phyloP scores from a whole-genome alignment of 1,140 invertebrate genomes.

The Bombus polaris region DNA sequence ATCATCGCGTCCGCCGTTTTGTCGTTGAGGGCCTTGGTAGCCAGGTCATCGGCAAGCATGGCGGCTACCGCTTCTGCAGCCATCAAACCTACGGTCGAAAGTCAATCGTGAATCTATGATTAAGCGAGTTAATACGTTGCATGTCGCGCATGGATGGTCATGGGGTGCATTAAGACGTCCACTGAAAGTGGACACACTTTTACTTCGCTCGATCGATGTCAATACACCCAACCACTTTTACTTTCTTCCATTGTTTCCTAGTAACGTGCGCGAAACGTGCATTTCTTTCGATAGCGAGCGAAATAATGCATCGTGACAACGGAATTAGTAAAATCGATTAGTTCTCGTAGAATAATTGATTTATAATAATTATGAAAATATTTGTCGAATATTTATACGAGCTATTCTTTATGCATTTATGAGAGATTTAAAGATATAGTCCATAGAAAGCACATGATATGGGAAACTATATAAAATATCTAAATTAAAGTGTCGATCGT shows the following conservation, averaged over 20 bases:
- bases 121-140: slow-evolving; percentile 33
- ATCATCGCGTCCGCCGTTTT: slow-evolving; percentile 76
- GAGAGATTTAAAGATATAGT: not conserved
- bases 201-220: slow-evolving; percentile 34
- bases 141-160: not conserved
- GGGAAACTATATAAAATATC: no score
- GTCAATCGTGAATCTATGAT: slow-evolving; percentile 46
- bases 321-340: not conserved
- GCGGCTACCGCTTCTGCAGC: slow-evolving; percentile 81
- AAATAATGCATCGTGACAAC: not conserved
- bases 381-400: not conserved
- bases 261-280: not conserved
- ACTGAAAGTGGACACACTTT: slow-evolving; percentile 40
- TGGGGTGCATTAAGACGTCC: not conserved
- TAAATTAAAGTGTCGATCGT: no score
- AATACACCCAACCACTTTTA: slow-evolving; percentile 26
- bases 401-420: not conserved
- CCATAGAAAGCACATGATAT: no score
- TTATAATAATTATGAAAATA: not conserved
- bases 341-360: not conserved
- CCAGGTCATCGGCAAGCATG: slow-evolving; percentile 80
- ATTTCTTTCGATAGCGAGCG: not conserved
- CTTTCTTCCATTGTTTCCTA: slow-evolving; percentile 36
- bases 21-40: slow-evolving; percentile 78
- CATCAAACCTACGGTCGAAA: slow-evolving; percentile 77